Evolutionary conservation across 2,888 invertebrate species (phyloP), one percentile per base, ranked within the genome.

Genomic region (Euzophera pinguis): DNA sequence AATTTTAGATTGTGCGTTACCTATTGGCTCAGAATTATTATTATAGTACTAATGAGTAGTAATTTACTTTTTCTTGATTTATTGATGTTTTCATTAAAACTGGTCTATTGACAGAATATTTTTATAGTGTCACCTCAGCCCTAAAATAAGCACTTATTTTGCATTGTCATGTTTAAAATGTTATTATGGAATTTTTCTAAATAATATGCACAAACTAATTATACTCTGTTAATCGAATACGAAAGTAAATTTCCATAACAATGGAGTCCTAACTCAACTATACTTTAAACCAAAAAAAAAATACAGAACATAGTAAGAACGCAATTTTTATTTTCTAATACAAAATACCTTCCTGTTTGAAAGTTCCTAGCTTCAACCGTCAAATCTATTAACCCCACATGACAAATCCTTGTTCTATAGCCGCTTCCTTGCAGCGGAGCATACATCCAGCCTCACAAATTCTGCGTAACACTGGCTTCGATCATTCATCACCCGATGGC

Each of bases 401-500:
- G 39, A 39, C 50, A 50, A 50, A 42, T 34, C 16, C 14, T 39
- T 29, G 12, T 12, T 34, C 22, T 17, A 43, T 42, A 32, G 32
- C 22, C 22, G 50, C 42, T 42, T 50, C 12, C 34, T 43, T 37
- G 42, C 35, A 51, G 14, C 34, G 32, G 22, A 43, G 51, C 51
- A 35, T 51, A 37, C 27, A 43, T 45, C 43, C 51, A 51, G 34
- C 35, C 9, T 43, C 43, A 38, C 48, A 13, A 35, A 35, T 42
- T 32, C 43, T 14, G 52, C 49, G 56, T 56, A 53, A 56, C 50
- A 51, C 58, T 54, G 48, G 55, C 55, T 52, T 51, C 53, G 37
- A 55, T 73, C 83, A 89, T 89, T 85, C 84, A 88, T 89, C 88
- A 89, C 78, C 55, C 58, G 62, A 57, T 61, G 73, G 75, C 73